A percentile compares a stretch with the other conserved stretches of the same genome.
These are phyloP conservation scores for Rhinichthys klamathensis DNA, from an alignment of 2,113 vertebrate species.

Conservation along the genomic window DNA sequence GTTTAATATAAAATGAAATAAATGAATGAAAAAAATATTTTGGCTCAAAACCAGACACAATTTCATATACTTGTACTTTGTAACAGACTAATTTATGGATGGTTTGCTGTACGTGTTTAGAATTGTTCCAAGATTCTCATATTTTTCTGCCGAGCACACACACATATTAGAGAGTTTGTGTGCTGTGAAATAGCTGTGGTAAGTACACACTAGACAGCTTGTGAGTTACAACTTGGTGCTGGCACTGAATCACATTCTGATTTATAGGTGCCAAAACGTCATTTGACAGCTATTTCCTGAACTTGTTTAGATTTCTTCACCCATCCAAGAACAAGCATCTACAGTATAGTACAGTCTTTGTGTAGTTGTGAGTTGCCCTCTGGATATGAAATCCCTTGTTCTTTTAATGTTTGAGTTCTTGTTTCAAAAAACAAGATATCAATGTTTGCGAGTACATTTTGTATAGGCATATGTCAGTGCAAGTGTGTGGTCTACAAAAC, in stretches of 20 bases:
- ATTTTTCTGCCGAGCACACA: background rate
- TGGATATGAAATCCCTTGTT: background rate
- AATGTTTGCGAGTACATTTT: background rate
- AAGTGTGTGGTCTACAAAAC: slow-evolving; percentile 3
- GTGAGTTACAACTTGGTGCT: slow-evolving; percentile 5
- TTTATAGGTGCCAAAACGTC: slow-evolving; percentile 40
- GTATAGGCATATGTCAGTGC: slow-evolving; percentile 1
- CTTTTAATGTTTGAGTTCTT: slow-evolving; percentile 11
- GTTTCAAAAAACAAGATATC: slow-evolving; percentile 5
- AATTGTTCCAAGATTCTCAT: background rate
- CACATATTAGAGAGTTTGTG: background rate
- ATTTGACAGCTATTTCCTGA: slow-evolving; percentile 64
- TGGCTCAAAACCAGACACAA: background rate
- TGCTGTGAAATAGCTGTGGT: slow-evolving; percentile 9
- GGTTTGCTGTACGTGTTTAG: background rate
- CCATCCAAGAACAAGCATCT: slow-evolving; percentile 23
- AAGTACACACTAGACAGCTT: background rate
- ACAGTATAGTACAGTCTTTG: slow-evolving; percentile 31
- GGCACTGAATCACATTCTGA: slow-evolving; percentile 27
- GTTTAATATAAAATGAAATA: background rate
- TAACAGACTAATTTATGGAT: background rate
- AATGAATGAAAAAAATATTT: background rate
- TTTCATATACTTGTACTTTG: background rate
- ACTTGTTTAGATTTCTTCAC: slow-evolving; percentile 51
- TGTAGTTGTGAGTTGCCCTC: slow-evolving; percentile 13